These are phyloP conservation scores for Numenius arquata DNA, from an alignment of 2,113 vertebrate species.

Conservation along the genomic window DNA sequence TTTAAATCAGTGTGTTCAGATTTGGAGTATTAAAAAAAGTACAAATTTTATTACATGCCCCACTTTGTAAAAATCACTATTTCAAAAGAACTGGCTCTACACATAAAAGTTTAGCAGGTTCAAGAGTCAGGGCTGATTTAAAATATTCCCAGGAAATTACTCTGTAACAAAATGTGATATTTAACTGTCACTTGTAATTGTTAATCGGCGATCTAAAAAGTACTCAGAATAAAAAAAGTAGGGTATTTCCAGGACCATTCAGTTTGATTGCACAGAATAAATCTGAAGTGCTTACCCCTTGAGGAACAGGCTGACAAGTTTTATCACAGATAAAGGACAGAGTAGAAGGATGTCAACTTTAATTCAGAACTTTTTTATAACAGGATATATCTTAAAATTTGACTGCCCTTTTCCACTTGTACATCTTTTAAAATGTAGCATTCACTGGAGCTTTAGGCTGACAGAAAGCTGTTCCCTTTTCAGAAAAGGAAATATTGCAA, in stretches of 20 bases:
- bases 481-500: background rate
- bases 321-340: background rate
- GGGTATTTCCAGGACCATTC: background rate
- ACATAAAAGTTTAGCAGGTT: background rate
- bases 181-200: background rate
- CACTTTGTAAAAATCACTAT: background rate
- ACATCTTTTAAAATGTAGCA: background rate
- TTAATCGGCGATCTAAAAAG: background rate
- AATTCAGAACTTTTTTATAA: background rate
- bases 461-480: background rate
- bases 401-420: background rate
- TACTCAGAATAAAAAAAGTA: background rate
- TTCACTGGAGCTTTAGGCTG: background rate
- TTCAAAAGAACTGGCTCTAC: background rate
- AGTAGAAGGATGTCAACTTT: background rate
- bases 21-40: background rate
- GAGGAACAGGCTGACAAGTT: constrained; percentile 4
- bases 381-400: background rate
- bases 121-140: background rate
- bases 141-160: background rate
- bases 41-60: background rate
- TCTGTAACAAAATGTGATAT: background rate
- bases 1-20: background rate
- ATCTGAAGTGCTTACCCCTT: background rate
- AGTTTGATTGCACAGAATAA: background rate